Conservation (phyloP, 2,113 vertebrate genomes). For the Tachuris rubrigastra region DNA sequence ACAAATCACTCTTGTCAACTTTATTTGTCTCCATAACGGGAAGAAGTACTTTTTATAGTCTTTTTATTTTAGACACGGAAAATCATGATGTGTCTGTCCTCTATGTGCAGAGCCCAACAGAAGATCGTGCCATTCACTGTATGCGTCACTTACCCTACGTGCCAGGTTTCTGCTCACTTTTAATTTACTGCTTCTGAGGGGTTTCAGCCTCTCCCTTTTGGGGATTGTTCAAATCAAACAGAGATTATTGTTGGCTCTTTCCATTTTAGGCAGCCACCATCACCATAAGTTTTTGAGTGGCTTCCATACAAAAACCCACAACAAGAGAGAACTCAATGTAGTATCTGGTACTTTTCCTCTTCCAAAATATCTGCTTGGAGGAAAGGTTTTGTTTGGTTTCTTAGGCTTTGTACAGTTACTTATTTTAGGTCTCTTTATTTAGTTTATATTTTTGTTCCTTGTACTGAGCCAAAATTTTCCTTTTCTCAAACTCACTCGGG, state of each 20-base stretch:
- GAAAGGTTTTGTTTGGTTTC: conserved; percentile 51
- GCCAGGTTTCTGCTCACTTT: conserved; percentile 46
- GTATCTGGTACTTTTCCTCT: conserved; percentile 22
- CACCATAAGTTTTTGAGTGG: not conserved
- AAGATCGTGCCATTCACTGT: conserved; percentile 14
- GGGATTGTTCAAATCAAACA: conserved; percentile 6
- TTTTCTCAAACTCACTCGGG: not conserved
- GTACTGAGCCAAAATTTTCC: not conserved
- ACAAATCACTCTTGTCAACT: conserved; percentile 18
- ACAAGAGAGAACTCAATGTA: not conserved
- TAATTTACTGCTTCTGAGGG: conserved; percentile 47
- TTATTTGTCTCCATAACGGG: conserved; percentile 33
- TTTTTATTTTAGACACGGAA: conserved; percentile 34
- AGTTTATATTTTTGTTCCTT: conserved; percentile 34
- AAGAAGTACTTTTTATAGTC: conserved; percentile 52
- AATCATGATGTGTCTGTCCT: conserved; percentile 27
- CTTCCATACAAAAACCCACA: not conserved
- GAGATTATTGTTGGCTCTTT: not conserved
- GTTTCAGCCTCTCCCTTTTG: conserved; percentile 10
- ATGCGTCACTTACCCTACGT: not conserved
- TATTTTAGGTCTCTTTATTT: conserved; percentile 34
- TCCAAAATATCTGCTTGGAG: conserved; percentile 7
- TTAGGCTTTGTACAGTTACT: conserved; percentile 49
- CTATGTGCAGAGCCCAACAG: not conserved
- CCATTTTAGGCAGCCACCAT: conserved; percentile 25